Percentiles rank a stretch among this genome's conserved stretches.
Conservation (phyloP, 2,113 vertebrate genomes). For the Pelusios castaneus region DNA sequence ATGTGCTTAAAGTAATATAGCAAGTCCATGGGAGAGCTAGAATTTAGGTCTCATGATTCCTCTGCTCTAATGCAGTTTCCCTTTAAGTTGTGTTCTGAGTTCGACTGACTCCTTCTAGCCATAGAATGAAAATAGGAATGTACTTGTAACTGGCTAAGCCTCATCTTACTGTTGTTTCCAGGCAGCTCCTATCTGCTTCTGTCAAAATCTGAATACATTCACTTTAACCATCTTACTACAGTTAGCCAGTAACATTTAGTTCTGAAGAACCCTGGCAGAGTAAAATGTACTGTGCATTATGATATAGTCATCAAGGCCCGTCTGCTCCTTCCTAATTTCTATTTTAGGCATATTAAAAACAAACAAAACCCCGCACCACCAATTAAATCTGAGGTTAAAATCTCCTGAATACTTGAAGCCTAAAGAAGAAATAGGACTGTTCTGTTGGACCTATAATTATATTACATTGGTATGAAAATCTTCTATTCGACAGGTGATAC, state of each 20-base stretch:
- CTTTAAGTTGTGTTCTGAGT: rapidly evolving
- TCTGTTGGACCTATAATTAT: neutral
- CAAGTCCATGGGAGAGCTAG: rapidly evolving
- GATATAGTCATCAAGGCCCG: neutral
- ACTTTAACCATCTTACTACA: neutral
- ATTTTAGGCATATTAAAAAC: neutral
- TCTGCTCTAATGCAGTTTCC: rapidly evolving
- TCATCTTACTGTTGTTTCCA: rapidly evolving
- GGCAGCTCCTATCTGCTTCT: neutral
- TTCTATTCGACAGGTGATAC: conserved; percentile 78
- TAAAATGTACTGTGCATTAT: neutral
- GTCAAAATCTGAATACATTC: rapidly evolving
- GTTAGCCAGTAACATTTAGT: neutral
- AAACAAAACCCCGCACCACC: neutral
- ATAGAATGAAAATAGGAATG: rapidly evolving
- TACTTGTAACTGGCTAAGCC: rapidly evolving
- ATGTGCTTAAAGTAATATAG: neutral
- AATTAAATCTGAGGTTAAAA: neutral
- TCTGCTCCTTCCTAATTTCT: neutral
- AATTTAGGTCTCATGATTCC: neutral
- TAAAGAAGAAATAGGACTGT: neutral
- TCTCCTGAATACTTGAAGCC: neutral
- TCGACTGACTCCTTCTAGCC: rapidly evolving
- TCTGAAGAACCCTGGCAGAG: neutral
- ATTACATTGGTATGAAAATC: neutral